Base-by-base conservation (phyloP, 2,797 vertebrate species). In the Triplophysa yarkandensis region DNA sequence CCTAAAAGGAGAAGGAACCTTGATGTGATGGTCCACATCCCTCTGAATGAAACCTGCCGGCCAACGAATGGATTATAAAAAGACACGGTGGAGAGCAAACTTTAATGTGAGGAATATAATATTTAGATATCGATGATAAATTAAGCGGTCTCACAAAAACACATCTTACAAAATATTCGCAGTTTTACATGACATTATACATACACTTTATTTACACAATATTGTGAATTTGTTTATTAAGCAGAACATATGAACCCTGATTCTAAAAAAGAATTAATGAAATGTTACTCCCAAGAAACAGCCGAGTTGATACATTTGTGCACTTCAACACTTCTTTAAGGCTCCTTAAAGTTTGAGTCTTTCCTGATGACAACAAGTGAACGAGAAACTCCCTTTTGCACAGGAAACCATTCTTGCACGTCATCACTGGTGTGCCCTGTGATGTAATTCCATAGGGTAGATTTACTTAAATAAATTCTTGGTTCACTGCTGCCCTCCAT, bases 131-230 rank as follows among this genome's bases (percentile, higher is more conserved):
- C 88, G 83, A 90, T 88, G 94, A 97, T 98, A 98, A 98, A 98
- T 98, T 97, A 95, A 93, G 92, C 87, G 86, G 90, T 88, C 88
- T 92, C 95, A 96, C 90, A 96, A 95, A n/a, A 95, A 94, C 86
- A 87, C 68, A 19, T 52, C n/a, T 73, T 43, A 65, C 86, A 85
- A 85, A 87, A 87, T 88, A 86, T 89, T 88, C 82, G 85, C 78
- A 60, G 88, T 92, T 95, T 90, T 95, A 95, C 93, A 96, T 74
- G 81, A 85, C 87, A 87, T 83, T 87, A 91, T 90, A 91, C 89
- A 92, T 86, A 83, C 82, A 84, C 92, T 92, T 84, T 92, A 92
- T 93, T 87, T 92, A 93, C 91, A 93, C 28, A 66, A 54, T 46
- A 63, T 87, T 85, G 9, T 10, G 4, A 39, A 76, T 77, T 78